Evolutionary conservation across 2,797 vertebrate genomes (phyloP).

Genomic region (Pitangus sulphuratus): DNA sequence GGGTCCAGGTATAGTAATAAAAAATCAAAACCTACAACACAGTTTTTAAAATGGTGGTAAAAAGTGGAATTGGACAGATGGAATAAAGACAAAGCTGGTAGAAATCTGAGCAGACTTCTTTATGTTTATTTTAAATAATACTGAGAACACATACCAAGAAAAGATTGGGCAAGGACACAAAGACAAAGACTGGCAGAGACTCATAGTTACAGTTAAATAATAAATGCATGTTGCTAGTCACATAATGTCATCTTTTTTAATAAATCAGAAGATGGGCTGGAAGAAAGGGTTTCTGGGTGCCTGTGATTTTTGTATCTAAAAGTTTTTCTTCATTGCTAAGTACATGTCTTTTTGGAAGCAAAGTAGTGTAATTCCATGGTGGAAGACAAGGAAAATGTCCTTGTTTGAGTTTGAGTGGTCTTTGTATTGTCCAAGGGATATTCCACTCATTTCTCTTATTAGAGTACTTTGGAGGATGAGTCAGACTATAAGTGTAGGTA

Average conservation of each 20-base stretch:
- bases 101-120: not conserved
- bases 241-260: not conserved
- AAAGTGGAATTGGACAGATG: not conserved
- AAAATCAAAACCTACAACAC: not conserved
- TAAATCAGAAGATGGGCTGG: not conserved
- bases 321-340: not conserved
- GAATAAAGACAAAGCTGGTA: not conserved
- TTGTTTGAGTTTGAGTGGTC: not conserved
- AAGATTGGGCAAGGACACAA: conserved; percentile 9
- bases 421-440: not conserved
- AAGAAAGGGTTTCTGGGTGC: not conserved
- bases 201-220: not conserved
- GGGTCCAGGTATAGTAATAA: not conserved
- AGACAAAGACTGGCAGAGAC: not conserved
- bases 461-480: not conserved
- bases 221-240: not conserved
- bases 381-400: not conserved
- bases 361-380: not conserved
- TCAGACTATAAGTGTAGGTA: not conserved
- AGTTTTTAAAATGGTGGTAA: not conserved
- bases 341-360: not conserved
- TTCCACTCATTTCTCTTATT: not conserved
- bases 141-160: not conserved
- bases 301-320: not conserved
- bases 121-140: conserved; percentile 25